Evolutionary conservation across 1,140 invertebrate genomes (phyloP), one percentile per base, ranked within the genome.

Genomic region (Caenorhabditis briggsae): DNA sequence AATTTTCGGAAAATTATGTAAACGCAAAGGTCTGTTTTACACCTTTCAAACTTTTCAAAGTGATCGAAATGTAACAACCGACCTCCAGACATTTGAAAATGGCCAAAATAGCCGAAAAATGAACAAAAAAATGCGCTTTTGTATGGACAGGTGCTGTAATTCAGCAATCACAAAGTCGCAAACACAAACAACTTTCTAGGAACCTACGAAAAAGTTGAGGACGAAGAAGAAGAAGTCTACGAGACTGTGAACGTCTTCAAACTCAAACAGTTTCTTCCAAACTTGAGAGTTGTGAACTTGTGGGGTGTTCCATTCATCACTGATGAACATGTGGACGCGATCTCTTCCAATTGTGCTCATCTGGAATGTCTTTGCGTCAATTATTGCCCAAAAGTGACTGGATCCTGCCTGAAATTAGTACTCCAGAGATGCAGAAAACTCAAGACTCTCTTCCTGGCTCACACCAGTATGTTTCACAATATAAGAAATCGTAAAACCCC

Each of bases 201-300:
- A 25, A 99, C 98, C 0, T 99, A 99, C 92, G 98, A 99, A 92
- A 98, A 98, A 92, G 95, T 98, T 8, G 97, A 98, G 92, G 97
- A 93, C 86, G 93, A 99, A 92, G 97, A 98, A 91, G 98, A 99
- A 92, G 98, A 99, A 92, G 97, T 99, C 90, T 99, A 99, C 93
- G 98, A 99, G 94, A 98, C 99, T 0, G 97, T 99, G 89, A 99
- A 99, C 93, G 97, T 99, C 23, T 97, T 98, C 93, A 99, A 98
- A 91, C 93, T 99, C 5, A 99, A 99, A 92, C 96, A 96, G 16
- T 97, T 96, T 0, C 97, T 96, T 0, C 97, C 97, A 0, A 98
- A 98, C 93, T 93, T 98, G 23, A 94, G 96, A 87, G 96, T 98
- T 5, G 97, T 98, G 88, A 98, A 98, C 93, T 93, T 98, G 25